phyloP scores from a whole-genome alignment of 2,888 invertebrate genomes.

The Pterostichus madidus region DNA sequence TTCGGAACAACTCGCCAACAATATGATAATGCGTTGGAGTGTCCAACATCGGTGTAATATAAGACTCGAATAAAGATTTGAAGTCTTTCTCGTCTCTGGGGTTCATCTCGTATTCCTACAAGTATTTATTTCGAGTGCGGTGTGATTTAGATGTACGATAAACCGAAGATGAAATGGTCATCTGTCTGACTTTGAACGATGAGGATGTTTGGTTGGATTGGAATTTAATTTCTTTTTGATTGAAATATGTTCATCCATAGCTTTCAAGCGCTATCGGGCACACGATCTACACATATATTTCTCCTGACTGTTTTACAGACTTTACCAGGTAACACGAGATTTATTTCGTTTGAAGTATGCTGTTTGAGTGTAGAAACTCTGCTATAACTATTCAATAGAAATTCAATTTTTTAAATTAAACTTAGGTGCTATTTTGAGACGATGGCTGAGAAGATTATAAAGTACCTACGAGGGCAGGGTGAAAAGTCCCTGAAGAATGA shows the following conservation, averaged over 20 bases:
- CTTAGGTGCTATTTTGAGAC: too few species aligned
- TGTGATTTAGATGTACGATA: constrained; percentile 46
- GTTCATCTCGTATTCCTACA: constrained; percentile 14
- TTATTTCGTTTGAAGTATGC: constrained; percentile 16
- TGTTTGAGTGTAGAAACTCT: neutral
- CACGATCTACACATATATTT: constrained; percentile 48
- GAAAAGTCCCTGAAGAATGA: too few species aligned
- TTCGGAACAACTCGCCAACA: constrained; percentile 21
- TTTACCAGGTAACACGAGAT: constrained; percentile 24
- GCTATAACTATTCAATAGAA: constrained; percentile 17
- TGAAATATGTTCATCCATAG: constrained; percentile 53
- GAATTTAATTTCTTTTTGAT: constrained; percentile 61
- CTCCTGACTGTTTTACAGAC: constrained; percentile 40
- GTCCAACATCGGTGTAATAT: constrained; percentile 8
- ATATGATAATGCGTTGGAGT: constrained; percentile 41
- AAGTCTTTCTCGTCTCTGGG: neutral
- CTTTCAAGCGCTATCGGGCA: constrained; percentile 28
- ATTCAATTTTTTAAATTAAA: constrained; percentile 14
- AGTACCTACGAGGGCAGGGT: too few species aligned
- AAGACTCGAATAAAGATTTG: constrained; percentile 20
- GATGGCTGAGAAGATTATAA: too few species aligned
- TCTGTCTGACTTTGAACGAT: constrained; percentile 60
- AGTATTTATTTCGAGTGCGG: constrained; percentile 19
- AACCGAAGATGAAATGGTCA: constrained; percentile 35
- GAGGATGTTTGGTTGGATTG: constrained; percentile 54